phyloP scores from a whole-genome alignment of 2,113 vertebrate genomes.

The Nycticebus coucang region DNA sequence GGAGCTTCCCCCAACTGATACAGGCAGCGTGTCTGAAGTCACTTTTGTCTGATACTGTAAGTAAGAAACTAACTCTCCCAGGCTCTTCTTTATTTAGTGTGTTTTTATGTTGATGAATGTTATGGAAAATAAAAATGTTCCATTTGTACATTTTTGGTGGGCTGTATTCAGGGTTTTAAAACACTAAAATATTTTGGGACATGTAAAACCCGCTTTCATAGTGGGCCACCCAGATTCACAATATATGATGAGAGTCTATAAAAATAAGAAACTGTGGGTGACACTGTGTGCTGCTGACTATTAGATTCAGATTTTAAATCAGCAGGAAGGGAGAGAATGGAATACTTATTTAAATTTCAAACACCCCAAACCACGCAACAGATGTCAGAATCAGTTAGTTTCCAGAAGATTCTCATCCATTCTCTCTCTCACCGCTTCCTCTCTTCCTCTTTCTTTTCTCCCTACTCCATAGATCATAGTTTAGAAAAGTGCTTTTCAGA shows the following conservation, averaged over 20 bases:
- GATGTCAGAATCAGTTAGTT: not conserved
- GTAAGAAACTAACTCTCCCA: not conserved
- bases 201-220: not conserved
- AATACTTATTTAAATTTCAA: constrained; percentile 7
- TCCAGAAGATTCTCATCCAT: not conserved
- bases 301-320: not conserved
- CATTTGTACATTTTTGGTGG: not conserved
- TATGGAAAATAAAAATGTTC: not conserved
- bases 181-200: not conserved
- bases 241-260: not conserved
- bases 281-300: not conserved
- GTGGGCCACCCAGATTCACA: not conserved
- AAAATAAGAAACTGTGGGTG: not conserved
- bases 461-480: no score
- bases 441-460: no score
- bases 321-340: not conserved
- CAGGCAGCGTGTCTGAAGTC: not conserved
- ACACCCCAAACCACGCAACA: not conserved
- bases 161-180: not conserved
- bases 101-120: constrained; percentile 1
- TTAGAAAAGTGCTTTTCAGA: not conserved
- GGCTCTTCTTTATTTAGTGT: not conserved
- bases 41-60: not conserved
- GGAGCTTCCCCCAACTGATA: not conserved
- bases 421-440: not conserved